Percentiles rank a stretch among this genome's conserved stretches.
Evolutionary conservation across 1,140 invertebrate genomes (phyloP).

Genomic region (Drosophila virilis): DNA sequence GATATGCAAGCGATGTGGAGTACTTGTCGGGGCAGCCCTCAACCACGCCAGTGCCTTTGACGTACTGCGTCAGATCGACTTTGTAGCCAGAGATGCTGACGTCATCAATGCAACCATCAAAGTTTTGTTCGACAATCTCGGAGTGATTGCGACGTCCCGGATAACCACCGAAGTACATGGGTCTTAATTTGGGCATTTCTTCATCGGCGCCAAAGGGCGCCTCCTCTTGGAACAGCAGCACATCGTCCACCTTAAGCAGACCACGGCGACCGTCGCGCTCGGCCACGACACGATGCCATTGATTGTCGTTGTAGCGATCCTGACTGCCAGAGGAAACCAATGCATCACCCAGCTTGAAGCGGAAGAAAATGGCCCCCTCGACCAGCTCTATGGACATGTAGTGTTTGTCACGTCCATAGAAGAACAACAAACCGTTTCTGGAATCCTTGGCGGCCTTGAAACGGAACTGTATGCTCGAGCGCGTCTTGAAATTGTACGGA

Average conservation of each 20-base stretch:
- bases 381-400: slow-evolving; percentile 94
- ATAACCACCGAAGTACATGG: slow-evolving; percentile 96
- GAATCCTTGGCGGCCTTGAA: slow-evolving; percentile 93
- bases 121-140: slow-evolving; percentile 89
- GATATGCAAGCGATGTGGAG: slow-evolving; percentile 75
- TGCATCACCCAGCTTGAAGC: slow-evolving; percentile 89
- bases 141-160: slow-evolving; percentile 88
- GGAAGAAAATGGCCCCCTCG: slow-evolving; percentile 90
- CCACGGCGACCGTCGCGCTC: slow-evolving; percentile 88
- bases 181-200: slow-evolving; percentile 86
- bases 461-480: slow-evolving; percentile 88
- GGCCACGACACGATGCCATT: slow-evolving; percentile 92
- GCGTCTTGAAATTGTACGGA: slow-evolving; percentile 85
- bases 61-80: slow-evolving; percentile 92
- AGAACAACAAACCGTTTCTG: slow-evolving; percentile 94
- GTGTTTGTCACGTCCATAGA: slow-evolving; percentile 90
- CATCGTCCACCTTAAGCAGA: slow-evolving; percentile 89
- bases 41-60: slow-evolving; percentile 91
- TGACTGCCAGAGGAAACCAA: slow-evolving; percentile 86
- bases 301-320: slow-evolving; percentile 90
- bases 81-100: slow-evolving; percentile 90
- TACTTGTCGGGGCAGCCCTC: slow-evolving; percentile 92
- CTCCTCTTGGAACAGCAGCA: slow-evolving; percentile 83
- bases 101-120: slow-evolving; percentile 97
- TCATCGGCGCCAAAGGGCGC: slow-evolving; percentile 71